These are phyloP conservation scores for Notodonta ziczac DNA, from an alignment of 2,888 invertebrate genomes.

Conservation along the genomic window DNA sequence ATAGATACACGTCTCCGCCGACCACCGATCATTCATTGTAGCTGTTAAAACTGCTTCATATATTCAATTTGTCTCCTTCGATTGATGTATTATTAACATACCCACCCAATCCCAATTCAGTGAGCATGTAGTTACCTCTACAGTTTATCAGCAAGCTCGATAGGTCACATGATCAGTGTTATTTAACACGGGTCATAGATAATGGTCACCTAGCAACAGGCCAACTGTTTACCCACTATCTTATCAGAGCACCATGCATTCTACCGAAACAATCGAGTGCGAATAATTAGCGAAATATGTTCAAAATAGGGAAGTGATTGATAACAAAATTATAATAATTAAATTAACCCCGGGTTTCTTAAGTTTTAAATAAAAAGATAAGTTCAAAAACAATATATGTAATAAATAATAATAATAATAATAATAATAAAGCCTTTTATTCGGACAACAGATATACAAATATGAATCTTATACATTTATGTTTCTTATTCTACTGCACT, in stretches of 20 bases:
- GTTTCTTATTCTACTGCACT: no score
- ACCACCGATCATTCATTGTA: no score
- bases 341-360: no score
- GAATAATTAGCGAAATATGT: neutral
- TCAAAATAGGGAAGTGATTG: neutral
- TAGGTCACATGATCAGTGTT: slow-evolving; percentile 24
- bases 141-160: slow-evolving; percentile 15
- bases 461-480: no score
- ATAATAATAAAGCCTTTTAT: no score
- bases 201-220: slow-evolving; percentile 42
- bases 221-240: slow-evolving; percentile 44
- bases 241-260: slow-evolving; percentile 44
- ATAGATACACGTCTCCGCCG: no score
- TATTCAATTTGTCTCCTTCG: neutral
- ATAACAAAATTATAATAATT: no score
- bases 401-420: no score
- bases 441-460: no score
- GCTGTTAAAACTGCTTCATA: no score
- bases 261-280: slow-evolving; percentile 35
- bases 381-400: no score
- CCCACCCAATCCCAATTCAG: neutral
- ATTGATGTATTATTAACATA: neutral
- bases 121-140: slow-evolving; percentile 8
- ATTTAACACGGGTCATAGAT: slow-evolving; percentile 41
- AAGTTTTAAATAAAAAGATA: no score